Base-by-base conservation (phyloP, 2,888 invertebrate genomes). In the Globia sparganii region DNA sequence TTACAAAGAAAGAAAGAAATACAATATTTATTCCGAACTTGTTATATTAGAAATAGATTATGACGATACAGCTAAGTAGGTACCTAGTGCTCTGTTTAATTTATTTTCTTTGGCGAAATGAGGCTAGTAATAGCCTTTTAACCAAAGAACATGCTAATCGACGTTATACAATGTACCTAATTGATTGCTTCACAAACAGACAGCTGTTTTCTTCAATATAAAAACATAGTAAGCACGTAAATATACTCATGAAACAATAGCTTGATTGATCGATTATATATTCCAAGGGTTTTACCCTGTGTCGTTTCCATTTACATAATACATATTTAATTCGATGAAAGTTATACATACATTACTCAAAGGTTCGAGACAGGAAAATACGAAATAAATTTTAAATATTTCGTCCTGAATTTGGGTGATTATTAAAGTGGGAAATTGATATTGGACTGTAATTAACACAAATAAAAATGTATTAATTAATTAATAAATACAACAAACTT, bases 211-310 rank as follows among this genome's bases (percentile, higher is more conserved):
- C 62, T 85, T 61, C 49, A 49, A 49, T 34, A 66, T 53, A 40
- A 74, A 68, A 78, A 62, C 65, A 82, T 43, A 58, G 13, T 43
- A 43, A 65, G 46, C 71, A 69, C n/a, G 28, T 31, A 65, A 70
- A 78, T 37, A 70, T 66, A 72, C 58, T 46, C 58, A 62, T 69
- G 59, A 58, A 68, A 83, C 67, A 83, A 83, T 86, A 34, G 53
- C 59, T 67, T 86, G 86, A 84, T 84, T 84, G 84, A 86, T 86
- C 64, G 83, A 86, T 83, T 83, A 73, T 69, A 75, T 85, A 78
- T 83, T 49, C 72, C 65, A 72, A 70, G 70, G 64, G 72, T 78
- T 75, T 80, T 78, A 83, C 56, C 59, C 66, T 75, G 70, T 83
- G 72, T 83, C 83, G 72, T 49, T 78, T 62, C 77, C 65, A 86